phyloP scores from a whole-genome alignment of 2,888 invertebrate species.

The Agrochola macilenta region DNA sequence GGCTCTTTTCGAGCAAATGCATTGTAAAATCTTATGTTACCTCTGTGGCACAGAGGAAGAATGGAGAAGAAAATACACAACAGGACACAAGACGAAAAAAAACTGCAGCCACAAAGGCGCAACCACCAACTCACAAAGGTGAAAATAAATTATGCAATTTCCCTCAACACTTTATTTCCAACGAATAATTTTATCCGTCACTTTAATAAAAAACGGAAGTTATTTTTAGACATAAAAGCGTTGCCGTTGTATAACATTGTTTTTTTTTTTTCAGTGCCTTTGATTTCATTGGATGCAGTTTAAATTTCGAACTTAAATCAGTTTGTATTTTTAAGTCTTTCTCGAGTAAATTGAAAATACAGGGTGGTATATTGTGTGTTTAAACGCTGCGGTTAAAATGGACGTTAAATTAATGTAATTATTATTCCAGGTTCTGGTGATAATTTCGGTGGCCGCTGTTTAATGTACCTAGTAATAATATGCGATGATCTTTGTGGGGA shows the following conservation, averaged over 20 bases:
- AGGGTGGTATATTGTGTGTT: not conserved
- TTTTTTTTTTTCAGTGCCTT: slow-evolving; percentile 16
- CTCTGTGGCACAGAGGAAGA: too few species aligned
- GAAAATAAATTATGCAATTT: slow-evolving; percentile 37
- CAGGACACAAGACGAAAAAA: not conserved
- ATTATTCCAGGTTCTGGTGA: not conserved
- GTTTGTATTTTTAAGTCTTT: slow-evolving; percentile 45
- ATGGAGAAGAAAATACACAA: not conserved
- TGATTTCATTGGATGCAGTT: slow-evolving; percentile 15
- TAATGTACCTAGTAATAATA: slow-evolving; percentile 6
- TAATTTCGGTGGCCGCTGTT: not conserved
- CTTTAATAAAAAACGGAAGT: slow-evolving; percentile 27
- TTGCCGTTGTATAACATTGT: not conserved
- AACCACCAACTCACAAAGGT: not conserved
- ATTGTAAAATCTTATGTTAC: not conserved
- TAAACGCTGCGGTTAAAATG: not conserved
- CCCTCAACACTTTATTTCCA: slow-evolving; percentile 6
- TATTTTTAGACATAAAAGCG: slow-evolving; percentile 40
- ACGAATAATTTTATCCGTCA: slow-evolving; percentile 15
- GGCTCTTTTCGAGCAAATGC: too few species aligned
- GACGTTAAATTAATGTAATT: slow-evolving; percentile 7
- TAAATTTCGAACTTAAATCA: slow-evolving; percentile 30
- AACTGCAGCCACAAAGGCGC: not conserved
- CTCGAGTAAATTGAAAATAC: slow-evolving; percentile 17
- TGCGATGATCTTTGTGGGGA: not conserved